Evolutionary conservation across 2,888 invertebrate species (phyloP).

Genomic region (Leucophenga maculata): DNA sequence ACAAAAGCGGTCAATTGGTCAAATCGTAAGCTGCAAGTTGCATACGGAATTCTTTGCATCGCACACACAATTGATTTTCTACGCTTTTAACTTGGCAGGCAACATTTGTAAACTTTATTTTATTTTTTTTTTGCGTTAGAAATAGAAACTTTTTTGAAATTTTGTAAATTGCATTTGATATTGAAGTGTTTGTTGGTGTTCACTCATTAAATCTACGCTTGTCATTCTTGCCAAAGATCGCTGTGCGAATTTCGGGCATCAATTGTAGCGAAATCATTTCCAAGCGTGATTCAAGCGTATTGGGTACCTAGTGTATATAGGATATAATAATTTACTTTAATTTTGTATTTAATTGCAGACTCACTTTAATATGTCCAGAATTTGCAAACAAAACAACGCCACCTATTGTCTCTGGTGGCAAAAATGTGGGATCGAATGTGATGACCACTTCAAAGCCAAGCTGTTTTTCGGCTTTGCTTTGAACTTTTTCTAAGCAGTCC

Average conservation of each 20-base stretch:
- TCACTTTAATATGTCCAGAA: conserved; percentile 81
- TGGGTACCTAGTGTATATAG: conserved; percentile 79
- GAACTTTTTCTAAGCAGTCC: too few species aligned
- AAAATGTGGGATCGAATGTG: conserved; percentile 84
- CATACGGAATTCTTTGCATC: neutral
- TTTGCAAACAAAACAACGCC: conserved; percentile 91
- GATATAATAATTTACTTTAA: neutral
- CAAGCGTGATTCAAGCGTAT: conserved; percentile 95
- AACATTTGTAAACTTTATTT: too few species aligned
- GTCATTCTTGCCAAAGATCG: conserved; percentile 94
- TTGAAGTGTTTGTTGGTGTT: conserved; percentile 49
- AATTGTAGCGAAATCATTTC: conserved; percentile 95
- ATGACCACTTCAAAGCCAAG: conserved; percentile 79
- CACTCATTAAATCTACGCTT: conserved; percentile 98
- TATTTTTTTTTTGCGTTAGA: too few species aligned
- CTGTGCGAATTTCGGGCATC: conserved; percentile 95
- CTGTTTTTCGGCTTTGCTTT: too few species aligned
- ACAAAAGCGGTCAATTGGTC: conserved; percentile 11
- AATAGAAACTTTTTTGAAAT: too few species aligned
- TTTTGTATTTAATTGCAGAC: conserved; percentile 1
- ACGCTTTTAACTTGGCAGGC: neutral
- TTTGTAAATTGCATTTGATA: neutral
- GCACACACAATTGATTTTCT: neutral
- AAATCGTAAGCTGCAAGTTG: neutral
- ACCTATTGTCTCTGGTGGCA: conserved; percentile 88